Percentiles rank a stretch among this genome's conserved stretches.
phyloP scores from a whole-genome alignment of 2,797 vertebrate genomes.

The Thunnus albacares region DNA sequence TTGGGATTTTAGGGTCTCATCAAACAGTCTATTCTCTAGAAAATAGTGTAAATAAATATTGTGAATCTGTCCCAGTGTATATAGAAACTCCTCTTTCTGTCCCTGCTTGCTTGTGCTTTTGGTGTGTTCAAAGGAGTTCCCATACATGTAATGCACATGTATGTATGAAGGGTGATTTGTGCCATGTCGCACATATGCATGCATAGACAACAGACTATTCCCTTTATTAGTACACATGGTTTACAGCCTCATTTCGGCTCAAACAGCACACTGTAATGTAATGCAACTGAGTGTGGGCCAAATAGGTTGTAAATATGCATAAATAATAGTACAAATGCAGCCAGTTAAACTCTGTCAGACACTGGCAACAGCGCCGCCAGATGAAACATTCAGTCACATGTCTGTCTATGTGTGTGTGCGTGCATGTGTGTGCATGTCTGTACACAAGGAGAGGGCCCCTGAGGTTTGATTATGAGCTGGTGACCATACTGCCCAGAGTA shows the following conservation, averaged over 20 bases:
- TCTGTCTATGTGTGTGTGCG: slow-evolving; percentile 46
- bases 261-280: slow-evolving; percentile 16
- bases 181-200: background rate
- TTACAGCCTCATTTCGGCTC: slow-evolving; percentile 9
- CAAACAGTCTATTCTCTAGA: background rate
- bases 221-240: slow-evolving; percentile 7
- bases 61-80: background rate
- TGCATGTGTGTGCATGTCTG: slow-evolving; percentile 34
- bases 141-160: background rate
- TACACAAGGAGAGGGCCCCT: slow-evolving; percentile 48
- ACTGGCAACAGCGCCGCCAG: background rate
- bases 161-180: background rate
- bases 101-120: background rate
- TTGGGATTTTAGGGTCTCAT: background rate
- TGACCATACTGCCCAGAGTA: slow-evolving; percentile 59
- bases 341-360: slow-evolving; percentile 15
- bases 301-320: slow-evolving; percentile 9
- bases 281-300: slow-evolving; percentile 23
- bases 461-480: slow-evolving; percentile 74
- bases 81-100: background rate
- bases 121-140: background rate
- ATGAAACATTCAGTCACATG: slow-evolving; percentile 13
- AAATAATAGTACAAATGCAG: slow-evolving; percentile 8
- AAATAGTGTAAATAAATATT: background rate
- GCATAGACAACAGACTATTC: background rate